A percentile compares a stretch with the other conserved stretches of the same genome.
Evolutionary conservation across 2,888 invertebrate genomes (phyloP).

Genomic region (Lasioglossum oenotherae): DNA sequence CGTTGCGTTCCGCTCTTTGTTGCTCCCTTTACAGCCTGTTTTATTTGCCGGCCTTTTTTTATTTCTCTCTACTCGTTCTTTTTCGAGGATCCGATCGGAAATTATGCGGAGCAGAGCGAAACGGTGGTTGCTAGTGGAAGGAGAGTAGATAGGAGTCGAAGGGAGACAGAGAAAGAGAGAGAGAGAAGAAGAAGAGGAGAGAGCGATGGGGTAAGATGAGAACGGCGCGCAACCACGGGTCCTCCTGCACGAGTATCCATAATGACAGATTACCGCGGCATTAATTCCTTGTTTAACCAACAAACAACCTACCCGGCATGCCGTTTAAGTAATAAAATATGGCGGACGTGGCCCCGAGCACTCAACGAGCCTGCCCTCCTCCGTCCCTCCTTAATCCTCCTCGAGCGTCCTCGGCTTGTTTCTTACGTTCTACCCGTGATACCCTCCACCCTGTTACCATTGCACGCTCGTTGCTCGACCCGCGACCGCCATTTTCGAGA

Average conservation of each 20-base stretch:
- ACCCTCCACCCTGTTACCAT: constrained; percentile 46
- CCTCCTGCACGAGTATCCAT: constrained; percentile 74
- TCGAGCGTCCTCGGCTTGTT: constrained; percentile 11
- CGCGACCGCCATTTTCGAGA: constrained; percentile 48
- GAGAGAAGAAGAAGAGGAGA: constrained; percentile 5
- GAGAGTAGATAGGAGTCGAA: constrained; percentile 27
- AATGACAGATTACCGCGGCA: constrained; percentile 79
- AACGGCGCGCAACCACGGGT: constrained; percentile 65
- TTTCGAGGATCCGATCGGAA: constrained; percentile 53
- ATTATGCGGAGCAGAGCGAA: constrained; percentile 49
- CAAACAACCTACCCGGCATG: constrained; percentile 77
- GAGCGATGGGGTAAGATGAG: constrained; percentile 36
- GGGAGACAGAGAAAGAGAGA: constrained; percentile 8
- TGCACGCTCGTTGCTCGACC: constrained; percentile 47
- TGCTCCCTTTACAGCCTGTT: constrained; percentile 11
- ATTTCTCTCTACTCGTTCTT: background rate
- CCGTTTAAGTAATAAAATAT: constrained; percentile 81
- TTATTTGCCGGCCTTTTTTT: background rate
- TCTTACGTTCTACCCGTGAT: background rate
- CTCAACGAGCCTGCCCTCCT: constrained; percentile 60
- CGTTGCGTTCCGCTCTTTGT: constrained; percentile 1
- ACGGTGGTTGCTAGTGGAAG: constrained; percentile 4
- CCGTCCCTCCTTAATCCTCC: constrained; percentile 46
- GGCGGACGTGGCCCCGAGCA: constrained; percentile 72
- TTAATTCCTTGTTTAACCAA: constrained; percentile 81